Percentiles rank a stretch among this genome's conserved stretches.
Conservation (phyloP, 2,797 vertebrate genomes). For the Hydrocynus forskahlii region DNA sequence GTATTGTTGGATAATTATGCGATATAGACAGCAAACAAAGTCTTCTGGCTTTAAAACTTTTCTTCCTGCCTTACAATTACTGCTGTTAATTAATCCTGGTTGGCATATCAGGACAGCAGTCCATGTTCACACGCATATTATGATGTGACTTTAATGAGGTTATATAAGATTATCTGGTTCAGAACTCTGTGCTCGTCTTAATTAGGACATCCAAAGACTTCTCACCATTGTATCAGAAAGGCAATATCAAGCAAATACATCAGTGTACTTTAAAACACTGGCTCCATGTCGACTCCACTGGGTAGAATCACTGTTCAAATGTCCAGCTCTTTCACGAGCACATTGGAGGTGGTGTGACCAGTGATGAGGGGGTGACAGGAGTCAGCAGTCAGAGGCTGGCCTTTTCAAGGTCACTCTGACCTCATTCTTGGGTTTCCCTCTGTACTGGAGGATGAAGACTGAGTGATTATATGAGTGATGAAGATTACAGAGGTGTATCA, state of each 20-base stretch:
- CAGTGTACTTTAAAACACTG: slow-evolving; percentile 13
- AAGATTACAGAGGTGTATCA: slow-evolving; percentile 48
- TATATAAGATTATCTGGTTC: slow-evolving; percentile 83
- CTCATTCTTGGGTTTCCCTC: slow-evolving; percentile 79
- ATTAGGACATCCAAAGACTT: slow-evolving; percentile 80
- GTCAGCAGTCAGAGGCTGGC: slow-evolving; percentile 69
- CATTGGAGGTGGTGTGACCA: slow-evolving; percentile 35
- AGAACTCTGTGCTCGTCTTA: slow-evolving; percentile 81
- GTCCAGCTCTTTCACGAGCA: slow-evolving; percentile 16
- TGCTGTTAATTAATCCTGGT: slow-evolving; percentile 3
- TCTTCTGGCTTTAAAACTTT: not conserved
- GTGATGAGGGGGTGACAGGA: slow-evolving; percentile 59
- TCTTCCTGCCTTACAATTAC: not conserved
- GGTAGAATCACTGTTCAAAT: slow-evolving; percentile 7
- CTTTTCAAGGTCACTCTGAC: slow-evolving; percentile 82
- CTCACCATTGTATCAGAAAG: slow-evolving; percentile 40
- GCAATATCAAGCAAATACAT: slow-evolving; percentile 32
- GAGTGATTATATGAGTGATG: slow-evolving; percentile 46
- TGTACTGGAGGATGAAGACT: slow-evolving; percentile 43
- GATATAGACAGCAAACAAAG: not conserved
- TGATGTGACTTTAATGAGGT: slow-evolving; percentile 77
- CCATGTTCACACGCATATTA: slow-evolving; percentile 74
- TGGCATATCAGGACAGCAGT: slow-evolving; percentile 50
- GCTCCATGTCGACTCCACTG: not conserved
- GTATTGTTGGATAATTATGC: not conserved